Conservation (phyloP, 2,888 invertebrate genomes). For the Oxycera nigricornis region DNA sequence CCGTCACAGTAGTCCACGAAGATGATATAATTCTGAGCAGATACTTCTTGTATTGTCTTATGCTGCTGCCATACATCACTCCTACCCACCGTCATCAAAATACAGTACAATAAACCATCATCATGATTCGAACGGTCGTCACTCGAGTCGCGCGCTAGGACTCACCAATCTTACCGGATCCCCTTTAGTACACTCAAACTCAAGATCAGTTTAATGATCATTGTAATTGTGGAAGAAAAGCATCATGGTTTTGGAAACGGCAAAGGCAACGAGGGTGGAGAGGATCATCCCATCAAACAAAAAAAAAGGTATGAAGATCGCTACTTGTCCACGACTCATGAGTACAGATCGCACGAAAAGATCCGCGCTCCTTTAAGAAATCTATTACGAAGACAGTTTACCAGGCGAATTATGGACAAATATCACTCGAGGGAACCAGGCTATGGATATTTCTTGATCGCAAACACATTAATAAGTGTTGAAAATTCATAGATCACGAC, state of each 20-base stretch:
- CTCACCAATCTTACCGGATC: neutral
- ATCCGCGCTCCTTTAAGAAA: conserved; percentile 27
- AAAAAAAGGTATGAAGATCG: conserved; percentile 40
- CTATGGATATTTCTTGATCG: conserved; percentile 26
- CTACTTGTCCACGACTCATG: conserved; percentile 46
- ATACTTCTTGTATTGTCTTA: conserved; percentile 15
- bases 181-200: neutral
- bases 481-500: conserved; percentile 48
- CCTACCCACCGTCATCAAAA: neutral
- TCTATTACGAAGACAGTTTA: conserved; percentile 34
- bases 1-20: neutral
- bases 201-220: conserved; percentile 26
- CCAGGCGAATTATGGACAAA: conserved; percentile 45
- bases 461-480: conserved; percentile 48
- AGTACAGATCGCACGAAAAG: conserved; percentile 33
- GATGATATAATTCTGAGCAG: conserved; percentile 19
- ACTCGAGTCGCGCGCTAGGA: neutral
- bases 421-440: conserved; percentile 42
- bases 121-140: conserved; percentile 3
- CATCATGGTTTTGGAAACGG: neutral
- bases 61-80: conserved; percentile 35
- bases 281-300: conserved; percentile 29
- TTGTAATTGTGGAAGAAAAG: conserved; percentile 27
- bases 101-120: neutral
- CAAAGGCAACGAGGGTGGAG: neutral